phyloP scores from a whole-genome alignment of 2,888 invertebrate genomes.

The Corbicula japonica region DNA sequence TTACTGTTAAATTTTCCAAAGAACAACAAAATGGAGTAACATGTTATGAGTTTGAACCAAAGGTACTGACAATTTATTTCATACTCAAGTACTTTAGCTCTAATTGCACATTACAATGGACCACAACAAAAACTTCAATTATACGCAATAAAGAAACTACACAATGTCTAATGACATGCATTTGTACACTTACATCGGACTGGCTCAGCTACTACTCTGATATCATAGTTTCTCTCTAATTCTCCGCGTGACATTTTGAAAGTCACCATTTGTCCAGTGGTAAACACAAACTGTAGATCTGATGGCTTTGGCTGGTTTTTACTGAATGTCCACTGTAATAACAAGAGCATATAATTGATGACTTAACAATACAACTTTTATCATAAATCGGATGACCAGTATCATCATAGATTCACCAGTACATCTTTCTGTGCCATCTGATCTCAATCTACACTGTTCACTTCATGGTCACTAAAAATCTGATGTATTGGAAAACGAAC shows the following conservation, averaged over 20 bases:
- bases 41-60: no score
- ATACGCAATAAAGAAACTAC: neutral
- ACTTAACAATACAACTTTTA: no score
- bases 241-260: conserved; percentile 53
- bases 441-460: neutral
- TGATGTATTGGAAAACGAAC: neutral
- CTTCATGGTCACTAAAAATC: neutral
- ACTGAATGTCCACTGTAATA: conserved; percentile 51
- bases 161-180: neutral
- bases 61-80: neutral
- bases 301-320: conserved; percentile 21
- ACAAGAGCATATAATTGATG: no score
- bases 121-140: neutral
- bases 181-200: conserved; percentile 57
- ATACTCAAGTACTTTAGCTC: neutral
- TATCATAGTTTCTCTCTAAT: conserved; percentile 51
- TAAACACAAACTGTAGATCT: conserved; percentile 49
- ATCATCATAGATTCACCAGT: neutral
- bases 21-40: no score
- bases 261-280: conserved; percentile 60
- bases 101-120: neutral
- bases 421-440: neutral
- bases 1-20: no score
- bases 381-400: neutral
- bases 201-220: conserved; percentile 54